Base-by-base conservation (phyloP, 2,113 vertebrate species). In the Mellivora capensis region DNA sequence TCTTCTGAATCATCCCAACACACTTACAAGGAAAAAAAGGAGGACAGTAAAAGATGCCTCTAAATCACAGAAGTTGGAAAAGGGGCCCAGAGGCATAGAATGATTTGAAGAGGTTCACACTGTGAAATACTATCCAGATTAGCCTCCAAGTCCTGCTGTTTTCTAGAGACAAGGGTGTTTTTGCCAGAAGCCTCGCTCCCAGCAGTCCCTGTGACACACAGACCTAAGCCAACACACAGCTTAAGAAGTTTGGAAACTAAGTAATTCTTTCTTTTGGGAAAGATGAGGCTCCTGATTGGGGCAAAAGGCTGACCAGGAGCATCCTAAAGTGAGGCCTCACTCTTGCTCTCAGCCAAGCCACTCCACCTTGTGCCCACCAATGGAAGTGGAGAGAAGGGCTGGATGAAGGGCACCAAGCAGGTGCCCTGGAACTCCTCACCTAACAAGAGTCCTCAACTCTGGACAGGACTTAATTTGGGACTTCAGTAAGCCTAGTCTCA, bases 141-240 rank as follows among this genome's bases (percentile, higher is more conserved):
- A 81, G 29, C 2, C 74, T 94, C 61, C 80, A 88, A 69, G 23
- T 42, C 90, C 77, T 93, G 49, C 71, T 42, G 44, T 87, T 93
- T 94, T 95, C 91, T 87, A 89, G 59, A 91, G 31, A 93, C 61
- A 81, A 87, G 80, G 20, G 10, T 87, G 21, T 15, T 93, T 44
- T 94, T 93, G 87, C 59, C 85, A 94, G 59, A 95, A 98, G 83
- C 74, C 37, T 74, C 3, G 52, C 21, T 97, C 27, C 57, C 57
- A 96, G 31, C 39, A 87, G 77, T 69, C 86, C 42, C 34, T 94
- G 29, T 93, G 82, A 82, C 62, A 96, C 13, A 9, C 42, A 97
- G 64, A 92, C 76, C 74, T 79, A 80, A 79, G 54, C 85, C 86
- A 89, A 62, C 27, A 37, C 76, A 96, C 29, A 72, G 25, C 37